These are phyloP conservation scores for Astropecten irregularis DNA, from an alignment of 53 echinoderm and acorn worm genomes.

Conservation along the genomic window DNA sequence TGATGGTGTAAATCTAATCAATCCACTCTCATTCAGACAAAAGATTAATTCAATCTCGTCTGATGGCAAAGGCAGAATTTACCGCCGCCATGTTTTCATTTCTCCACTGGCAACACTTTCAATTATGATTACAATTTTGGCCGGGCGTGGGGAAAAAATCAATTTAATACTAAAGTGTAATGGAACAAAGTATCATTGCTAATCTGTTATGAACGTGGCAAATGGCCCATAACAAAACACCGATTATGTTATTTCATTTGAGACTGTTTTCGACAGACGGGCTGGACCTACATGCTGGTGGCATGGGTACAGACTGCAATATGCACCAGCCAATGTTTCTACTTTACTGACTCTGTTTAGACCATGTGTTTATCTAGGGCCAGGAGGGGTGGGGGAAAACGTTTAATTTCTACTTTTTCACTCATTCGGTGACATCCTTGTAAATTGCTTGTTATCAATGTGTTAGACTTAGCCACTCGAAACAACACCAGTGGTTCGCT, in stretches of 20 bases:
- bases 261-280: conserved; percentile 46
- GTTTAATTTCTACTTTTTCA: conserved; percentile 31
- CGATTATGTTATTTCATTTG: conserved; percentile 1
- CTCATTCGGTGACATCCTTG: conserved; percentile 43
- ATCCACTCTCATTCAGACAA: neutral
- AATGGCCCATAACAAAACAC: conserved; percentile 50
- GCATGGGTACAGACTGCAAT: neutral
- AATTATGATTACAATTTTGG: conserved; percentile 15
- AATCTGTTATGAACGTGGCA: conserved; percentile 47
- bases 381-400: no score
- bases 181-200: conserved; percentile 51
- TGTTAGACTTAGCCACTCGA: conserved; percentile 48
- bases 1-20: neutral
- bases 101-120: conserved; percentile 37
- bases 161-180: conserved; percentile 40
- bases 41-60: conserved; percentile 10
- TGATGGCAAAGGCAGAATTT: conserved; percentile 7
- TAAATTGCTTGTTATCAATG: conserved; percentile 52
- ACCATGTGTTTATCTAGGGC: conserved; percentile 34
- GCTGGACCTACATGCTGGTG: conserved; percentile 47
- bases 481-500: conserved; percentile 27
- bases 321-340: conserved; percentile 19
- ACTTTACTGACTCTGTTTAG: neutral
- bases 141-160: neutral
- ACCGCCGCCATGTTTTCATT: conserved; percentile 6